Conservation (phyloP, 2,888 invertebrate species). For the Volucella inanis region DNA sequence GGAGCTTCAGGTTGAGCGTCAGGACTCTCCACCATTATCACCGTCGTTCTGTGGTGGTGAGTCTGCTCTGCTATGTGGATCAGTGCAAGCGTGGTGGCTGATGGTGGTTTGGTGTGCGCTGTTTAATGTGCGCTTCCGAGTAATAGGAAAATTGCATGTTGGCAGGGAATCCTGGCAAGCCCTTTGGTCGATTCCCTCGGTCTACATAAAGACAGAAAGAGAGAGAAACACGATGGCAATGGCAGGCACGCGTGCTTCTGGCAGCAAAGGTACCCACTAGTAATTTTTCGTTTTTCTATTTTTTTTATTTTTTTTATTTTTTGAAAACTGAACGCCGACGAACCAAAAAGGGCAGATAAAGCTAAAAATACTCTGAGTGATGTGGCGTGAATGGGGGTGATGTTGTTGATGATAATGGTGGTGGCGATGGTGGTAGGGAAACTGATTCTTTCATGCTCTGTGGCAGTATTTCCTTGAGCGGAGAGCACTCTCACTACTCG, state of each 20-base stretch:
- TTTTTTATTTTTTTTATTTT: conserved; percentile 25
- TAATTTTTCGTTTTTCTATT: no score
- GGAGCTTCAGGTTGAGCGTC: conserved; percentile 7
- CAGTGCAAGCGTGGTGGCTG: no score
- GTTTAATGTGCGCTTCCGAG: conserved; percentile 72
- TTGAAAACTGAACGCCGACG: conserved; percentile 27
- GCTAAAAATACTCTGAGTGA: conserved; percentile 19
- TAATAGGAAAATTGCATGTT: conserved; percentile 73
- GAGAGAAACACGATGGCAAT: conserved; percentile 2
- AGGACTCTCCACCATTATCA: conserved; percentile 44
- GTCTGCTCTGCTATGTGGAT: conserved; percentile 34
- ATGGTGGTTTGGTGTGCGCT: conserved; percentile 23
- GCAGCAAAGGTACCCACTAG: conserved; percentile 9
- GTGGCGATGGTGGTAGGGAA: not conserved
- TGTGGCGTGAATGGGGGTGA: not conserved
- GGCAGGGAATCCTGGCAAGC: conserved; percentile 50
- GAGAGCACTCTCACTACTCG: conserved; percentile 68
- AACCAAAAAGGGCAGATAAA: conserved; percentile 60
- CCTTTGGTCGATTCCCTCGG: conserved; percentile 10
- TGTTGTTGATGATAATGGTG: not conserved
- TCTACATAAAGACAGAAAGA: not conserved
- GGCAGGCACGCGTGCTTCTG: conserved; percentile 38
- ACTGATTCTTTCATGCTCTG: conserved; percentile 55
- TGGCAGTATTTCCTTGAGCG: conserved; percentile 54
- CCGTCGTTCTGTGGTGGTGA: conserved; percentile 35